Percentiles rank a stretch among this genome's conserved stretches.
Evolutionary conservation across 2,888 invertebrate species (phyloP).

Genomic region (Hipparchia sbordonii): DNA sequence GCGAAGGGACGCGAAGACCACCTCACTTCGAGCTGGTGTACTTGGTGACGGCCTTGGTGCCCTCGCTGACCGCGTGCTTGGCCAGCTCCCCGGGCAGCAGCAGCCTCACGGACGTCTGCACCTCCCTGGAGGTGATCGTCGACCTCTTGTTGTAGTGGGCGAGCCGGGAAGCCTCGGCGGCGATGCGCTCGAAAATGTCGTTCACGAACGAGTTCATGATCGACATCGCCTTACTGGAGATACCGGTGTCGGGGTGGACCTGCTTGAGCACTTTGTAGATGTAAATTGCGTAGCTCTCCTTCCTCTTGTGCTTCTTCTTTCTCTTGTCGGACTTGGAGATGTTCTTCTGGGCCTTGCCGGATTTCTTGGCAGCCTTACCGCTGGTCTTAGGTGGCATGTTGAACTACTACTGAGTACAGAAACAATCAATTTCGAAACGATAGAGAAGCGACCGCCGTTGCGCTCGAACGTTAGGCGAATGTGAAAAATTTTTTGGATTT

Average conservation of each 20-base stretch:
- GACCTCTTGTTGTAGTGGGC: conserved; percentile 85
- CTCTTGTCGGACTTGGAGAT: conserved; percentile 83
- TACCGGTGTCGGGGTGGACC: conserved; percentile 84
- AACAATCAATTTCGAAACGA: too few relatives aligned
- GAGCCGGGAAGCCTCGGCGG: conserved; percentile 84
- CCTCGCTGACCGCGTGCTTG: conserved; percentile 87
- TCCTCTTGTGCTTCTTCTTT: conserved; percentile 81
- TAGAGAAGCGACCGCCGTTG: too few relatives aligned
- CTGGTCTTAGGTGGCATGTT: conserved; percentile 64
- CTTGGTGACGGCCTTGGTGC: conserved; percentile 85
- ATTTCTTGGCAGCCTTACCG: conserved; percentile 72
- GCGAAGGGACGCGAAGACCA: too few relatives aligned
- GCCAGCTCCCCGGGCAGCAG: conserved; percentile 87
- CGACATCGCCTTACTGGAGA: conserved; percentile 83
- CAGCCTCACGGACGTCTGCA: conserved; percentile 86
- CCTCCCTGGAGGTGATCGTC: conserved; percentile 86
- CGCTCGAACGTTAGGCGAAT: too few relatives aligned
- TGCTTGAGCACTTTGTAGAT: conserved; percentile 86
- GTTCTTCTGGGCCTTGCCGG: conserved; percentile 82
- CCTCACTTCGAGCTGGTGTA: conserved; percentile 74
- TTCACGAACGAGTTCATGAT: conserved; percentile 89
- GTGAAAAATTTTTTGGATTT: too few relatives aligned
- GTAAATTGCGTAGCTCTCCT: conserved; percentile 83
- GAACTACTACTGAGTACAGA: too few relatives aligned
- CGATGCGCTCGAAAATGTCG: conserved; percentile 88